Evolutionary conservation across 2,888 invertebrate genomes (phyloP), one percentile per base, ranked within the genome.

Genomic region (Heliconius ethilla): DNA sequence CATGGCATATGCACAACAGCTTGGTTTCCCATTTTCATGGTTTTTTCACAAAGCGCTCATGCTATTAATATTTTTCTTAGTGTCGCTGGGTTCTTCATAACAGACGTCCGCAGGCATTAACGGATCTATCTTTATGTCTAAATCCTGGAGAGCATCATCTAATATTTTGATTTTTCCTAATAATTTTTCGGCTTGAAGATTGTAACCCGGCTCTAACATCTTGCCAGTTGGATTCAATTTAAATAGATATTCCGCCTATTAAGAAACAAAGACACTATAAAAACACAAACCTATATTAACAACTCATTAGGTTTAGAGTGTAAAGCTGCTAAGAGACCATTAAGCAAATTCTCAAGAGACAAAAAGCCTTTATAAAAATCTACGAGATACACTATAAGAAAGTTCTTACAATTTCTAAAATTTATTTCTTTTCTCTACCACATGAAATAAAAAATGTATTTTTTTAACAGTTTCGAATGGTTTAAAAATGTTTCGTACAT

Each of bases 201-300:
- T 96, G 85, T 95, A 96, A 59, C 96, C 95, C 1, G 96, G 96
- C 86, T 96, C 96, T 78, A 96, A 95, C 95, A 96, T 96, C 88
- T 95, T 96, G 0, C 96, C 97, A 82, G 95, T 95, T 0, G 96
- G 96, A 88, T 97, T 97, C 85, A 95, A 91, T 85, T 95, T 95
- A 89, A 97, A 96, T 75, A 97, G 87, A 87, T 95, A 96, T 89
- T 96, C 96, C 0, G 96, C 96, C 95, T 95, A 85, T 29, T 83
- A 88, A 82, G 33, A 45, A 45, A 45, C 15, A 15, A 45, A 45
- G 5, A 45, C 5, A 45, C 40, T 45, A 45, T 15, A 45, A 10
- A 45, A 45, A 4, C 15, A 5, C 45, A 45, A 45, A 15, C 4
- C 1, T 45, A 45, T 45, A 45, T 45, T 0, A 45, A 15, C 15